Evolutionary conservation across 2,113 vertebrate species (phyloP), one percentile per base, ranked within the genome.

Genomic region (Seriola dumerili): DNA sequence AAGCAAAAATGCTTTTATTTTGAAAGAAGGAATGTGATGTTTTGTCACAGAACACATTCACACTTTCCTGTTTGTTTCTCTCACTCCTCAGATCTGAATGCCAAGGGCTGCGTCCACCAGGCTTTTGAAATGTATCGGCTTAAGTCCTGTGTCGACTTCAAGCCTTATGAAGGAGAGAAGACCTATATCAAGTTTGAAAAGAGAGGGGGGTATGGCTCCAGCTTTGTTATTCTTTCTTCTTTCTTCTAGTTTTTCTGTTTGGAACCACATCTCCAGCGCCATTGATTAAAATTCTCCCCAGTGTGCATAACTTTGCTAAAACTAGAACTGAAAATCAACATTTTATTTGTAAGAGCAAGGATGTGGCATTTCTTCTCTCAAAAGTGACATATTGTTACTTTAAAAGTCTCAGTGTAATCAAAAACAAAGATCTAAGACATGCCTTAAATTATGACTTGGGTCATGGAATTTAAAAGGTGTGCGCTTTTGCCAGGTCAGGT

Each of bases 91-190:
- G 94, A 95, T 76, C 89, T 95, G 44, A 95, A 95, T 42, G 94
- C 94, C 58, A 95, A 95, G 78, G 95, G 95, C 36, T 93, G 93
- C 16, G 96, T 98, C 86, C 95, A 97, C 62, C 95, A 96, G 80
- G 93, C 96, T 0, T 96, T 99, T 91, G 98, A 99, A 92, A 96
- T 97, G 96, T 99, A 96, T 78, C 96, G 97, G 17, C 95, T 99
- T 2, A 99, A 96, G 87, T 97, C 97, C 16, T 99, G 97, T 46
- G 2, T 99, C 8, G 97, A 98, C 89, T 99, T 99, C 89, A 99
- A 98, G 88, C 97, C 97, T 0, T 98, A 99, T n/a, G 96, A 96
- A 85, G 97, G 97, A 85, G 98, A 99, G 72, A 89, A 72, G 44
- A 91, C 91, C 0, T 98, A 87, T 42, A 96, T 99, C 86, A 95